Evolutionary conservation across 2,113 vertebrate species (phyloP).

Genomic region (Pterocles orientalis): DNA sequence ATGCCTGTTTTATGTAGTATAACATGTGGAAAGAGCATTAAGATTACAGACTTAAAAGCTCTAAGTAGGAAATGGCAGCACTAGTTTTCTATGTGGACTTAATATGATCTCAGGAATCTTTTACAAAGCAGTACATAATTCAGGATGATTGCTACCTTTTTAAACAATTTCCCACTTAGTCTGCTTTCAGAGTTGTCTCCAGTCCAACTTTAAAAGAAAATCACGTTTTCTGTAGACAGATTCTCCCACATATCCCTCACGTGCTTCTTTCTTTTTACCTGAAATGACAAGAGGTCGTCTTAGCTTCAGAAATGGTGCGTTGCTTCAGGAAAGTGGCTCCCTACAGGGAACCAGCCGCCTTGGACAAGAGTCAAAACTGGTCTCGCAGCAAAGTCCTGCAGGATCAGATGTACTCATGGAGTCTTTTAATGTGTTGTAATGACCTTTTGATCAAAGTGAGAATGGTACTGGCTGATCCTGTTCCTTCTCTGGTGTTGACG

Average conservation of each 20-base stretch:
- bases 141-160: neutral
- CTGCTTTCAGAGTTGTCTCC: neutral
- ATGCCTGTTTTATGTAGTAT: accelerated
- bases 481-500: neutral
- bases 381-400: neutral
- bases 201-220: neutral
- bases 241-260: neutral
- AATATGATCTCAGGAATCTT: neutral
- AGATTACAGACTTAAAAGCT: neutral
- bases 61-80: neutral
- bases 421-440: neutral
- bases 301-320: neutral
- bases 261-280: neutral
- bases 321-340: neutral
- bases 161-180: neutral
- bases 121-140: neutral
- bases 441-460: neutral
- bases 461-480: neutral
- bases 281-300: neutral
- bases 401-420: neutral
- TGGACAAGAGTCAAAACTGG: neutral
- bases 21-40: neutral
- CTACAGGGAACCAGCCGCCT: neutral
- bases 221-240: neutral
- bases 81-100: neutral